phyloP scores from a whole-genome alignment of 2,113 vertebrate genomes.

The Engraulis encrasicolus region DNA sequence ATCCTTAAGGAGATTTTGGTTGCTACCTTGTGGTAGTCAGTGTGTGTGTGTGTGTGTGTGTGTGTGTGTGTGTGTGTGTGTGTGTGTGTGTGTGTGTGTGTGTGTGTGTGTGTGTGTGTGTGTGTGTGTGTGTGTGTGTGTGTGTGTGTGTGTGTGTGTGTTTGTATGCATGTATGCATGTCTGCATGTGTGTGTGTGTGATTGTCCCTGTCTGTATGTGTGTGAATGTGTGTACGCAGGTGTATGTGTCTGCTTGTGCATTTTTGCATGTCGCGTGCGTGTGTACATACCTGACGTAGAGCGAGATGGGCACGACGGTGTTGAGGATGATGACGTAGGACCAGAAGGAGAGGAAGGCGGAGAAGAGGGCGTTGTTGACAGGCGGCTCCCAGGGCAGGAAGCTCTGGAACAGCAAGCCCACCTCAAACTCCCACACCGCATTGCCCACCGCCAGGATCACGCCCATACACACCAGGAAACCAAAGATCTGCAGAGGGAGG shows the following conservation, averaged over 20 bases:
- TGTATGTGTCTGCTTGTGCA: neutral
- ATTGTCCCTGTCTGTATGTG: too few relatives aligned
- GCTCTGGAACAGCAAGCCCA: conserved; percentile 88
- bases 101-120: too few relatives aligned
- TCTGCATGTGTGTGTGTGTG: too few relatives aligned
- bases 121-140: too few relatives aligned
- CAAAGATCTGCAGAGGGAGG: conserved; percentile 82
- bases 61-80: too few relatives aligned
- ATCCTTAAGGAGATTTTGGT: too few relatives aligned
- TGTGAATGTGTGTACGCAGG: too few relatives aligned
- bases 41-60: too few relatives aligned
- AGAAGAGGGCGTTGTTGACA: conserved; percentile 90
- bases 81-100: too few relatives aligned
- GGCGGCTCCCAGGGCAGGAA: conserved; percentile 92
- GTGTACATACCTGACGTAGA: conserved; percentile 87
- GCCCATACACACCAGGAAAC: conserved; percentile 94
- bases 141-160: too few relatives aligned
- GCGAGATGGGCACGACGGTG: conserved; percentile 94
- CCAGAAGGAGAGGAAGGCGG: conserved; percentile 95
- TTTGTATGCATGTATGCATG: too few relatives aligned
- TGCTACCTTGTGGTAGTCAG: too few relatives aligned
- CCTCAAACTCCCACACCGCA: conserved; percentile 91
- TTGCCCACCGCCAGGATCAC: conserved; percentile 92
- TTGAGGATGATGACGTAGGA: conserved; percentile 98
- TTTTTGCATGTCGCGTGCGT: neutral